A percentile compares a stretch with the other conserved stretches of the same genome.
Conservation (phyloP, 2,797 vertebrate genomes). For the Leuciscus waleckii region DNA sequence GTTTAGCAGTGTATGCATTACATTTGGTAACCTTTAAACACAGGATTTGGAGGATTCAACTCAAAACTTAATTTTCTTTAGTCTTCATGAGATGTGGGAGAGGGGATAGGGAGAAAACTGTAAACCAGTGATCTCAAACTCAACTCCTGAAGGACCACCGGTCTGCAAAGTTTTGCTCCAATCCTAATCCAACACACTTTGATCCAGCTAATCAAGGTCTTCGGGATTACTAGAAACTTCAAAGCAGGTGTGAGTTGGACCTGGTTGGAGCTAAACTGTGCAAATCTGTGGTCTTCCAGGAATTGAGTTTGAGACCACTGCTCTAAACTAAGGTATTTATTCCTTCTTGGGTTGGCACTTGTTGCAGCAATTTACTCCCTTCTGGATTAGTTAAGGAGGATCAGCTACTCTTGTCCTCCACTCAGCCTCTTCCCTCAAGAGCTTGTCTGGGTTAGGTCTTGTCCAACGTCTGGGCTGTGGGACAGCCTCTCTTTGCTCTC, state of each 20-base stretch:
- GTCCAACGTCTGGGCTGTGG: neutral
- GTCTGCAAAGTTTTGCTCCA: no score
- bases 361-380: neutral
- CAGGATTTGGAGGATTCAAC: no score
- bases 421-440: neutral
- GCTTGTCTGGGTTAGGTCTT: neutral
- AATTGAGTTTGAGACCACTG: no score
- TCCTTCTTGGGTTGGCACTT: neutral
- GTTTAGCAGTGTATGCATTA: no score
- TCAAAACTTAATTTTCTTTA: neutral
- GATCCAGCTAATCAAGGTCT: no score
- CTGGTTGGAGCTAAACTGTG: no score
- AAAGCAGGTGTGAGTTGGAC: no score
- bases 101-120: neutral
- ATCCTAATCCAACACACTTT: no score
- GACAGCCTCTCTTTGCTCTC: neutral
- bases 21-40: no score
- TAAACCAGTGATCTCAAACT: neutral
- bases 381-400: neutral
- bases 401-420: neutral
- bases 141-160: no score
- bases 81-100: neutral
- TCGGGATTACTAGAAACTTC: no score
- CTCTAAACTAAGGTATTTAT: neutral
- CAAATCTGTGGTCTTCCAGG: no score